Evolutionary conservation across 2,888 invertebrate genomes (phyloP), one percentile per base, ranked within the genome.

Genomic region (Serripes groenlandicus): DNA sequence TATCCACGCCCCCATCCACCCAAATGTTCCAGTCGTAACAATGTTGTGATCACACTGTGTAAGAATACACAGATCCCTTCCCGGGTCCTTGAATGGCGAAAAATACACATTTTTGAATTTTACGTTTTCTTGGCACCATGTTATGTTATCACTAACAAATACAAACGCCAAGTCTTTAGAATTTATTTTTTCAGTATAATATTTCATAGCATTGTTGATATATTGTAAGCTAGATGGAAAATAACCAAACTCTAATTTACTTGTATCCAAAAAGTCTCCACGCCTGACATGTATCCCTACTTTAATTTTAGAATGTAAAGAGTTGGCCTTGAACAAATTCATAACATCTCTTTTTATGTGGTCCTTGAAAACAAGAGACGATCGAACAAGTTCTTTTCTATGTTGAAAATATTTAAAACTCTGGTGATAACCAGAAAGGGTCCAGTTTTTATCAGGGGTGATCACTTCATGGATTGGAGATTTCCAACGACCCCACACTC

Each of bases 1-100:
- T n/a, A 62, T 32, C 62, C 62, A 62, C 62, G 62, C 62, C 62
- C 62, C 62, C 62, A 62, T 62, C 62, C 62, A 62, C 21, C 62
- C 62, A 62, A 34, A 62, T 3, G 62, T 30, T 21, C 62, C 62
- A 9, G 15, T 30, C 18, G 62, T 62, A 11, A 62, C 62, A 62
- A 62, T 34, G 23, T 62, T 62, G 18, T 62, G 62, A 34, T 62
- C 62, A 62, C 62, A 62, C n/a, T 62, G 62, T 18, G 62, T 62
- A n/a, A 62, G 18, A 21, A 62, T 21, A 34, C 21, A 62, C 34
- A 62, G n/a, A 35, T 62, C 62, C 30, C 34, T 62, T 21, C 62
- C 62, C 11, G 34, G 9, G 32, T 62, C 62, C n/a, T 62, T 4
- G 21, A 62, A 34, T 15, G 62, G 35, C 15, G 62, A 34, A 34